phyloP scores from a whole-genome alignment of 2,797 vertebrate genomes.

The Onychomys arenicola region DNA sequence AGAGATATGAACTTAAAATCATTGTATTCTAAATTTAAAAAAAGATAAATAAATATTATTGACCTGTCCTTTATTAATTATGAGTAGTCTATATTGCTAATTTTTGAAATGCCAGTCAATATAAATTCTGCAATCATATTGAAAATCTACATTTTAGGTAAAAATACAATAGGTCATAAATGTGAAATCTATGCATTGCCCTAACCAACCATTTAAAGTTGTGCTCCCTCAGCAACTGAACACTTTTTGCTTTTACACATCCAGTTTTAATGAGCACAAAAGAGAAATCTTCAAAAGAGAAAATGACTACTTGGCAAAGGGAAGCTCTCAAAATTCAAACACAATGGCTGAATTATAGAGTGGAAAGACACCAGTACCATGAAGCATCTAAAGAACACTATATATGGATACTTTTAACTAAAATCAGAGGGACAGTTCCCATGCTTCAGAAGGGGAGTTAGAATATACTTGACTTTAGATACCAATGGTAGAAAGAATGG shows the following conservation, averaged over 20 bases:
- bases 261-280: too few relatives aligned
- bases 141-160: not conserved
- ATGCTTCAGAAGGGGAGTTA: not conserved
- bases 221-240: not conserved
- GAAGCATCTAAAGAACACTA: not conserved
- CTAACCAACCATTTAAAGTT: not conserved
- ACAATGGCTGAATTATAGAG: not conserved
- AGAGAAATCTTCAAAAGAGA: rapidly evolving
- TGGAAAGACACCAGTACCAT: not conserved
- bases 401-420: not conserved
- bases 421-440: too few relatives aligned
- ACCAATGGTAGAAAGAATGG: not conserved
- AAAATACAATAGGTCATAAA: not conserved
- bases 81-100: not conserved
- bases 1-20: not conserved
- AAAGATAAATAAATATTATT: not conserved
- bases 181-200: not conserved
- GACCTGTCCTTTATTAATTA: rapidly evolving
- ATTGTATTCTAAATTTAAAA: not conserved
- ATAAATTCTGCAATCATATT: not conserved
- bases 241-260: too few relatives aligned
- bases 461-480: not conserved
- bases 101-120: not conserved
- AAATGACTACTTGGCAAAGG: not conserved
- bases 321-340: not conserved